Evolutionary conservation across 2,113 vertebrate genomes (phyloP).

Genomic region (Nestor notabilis): DNA sequence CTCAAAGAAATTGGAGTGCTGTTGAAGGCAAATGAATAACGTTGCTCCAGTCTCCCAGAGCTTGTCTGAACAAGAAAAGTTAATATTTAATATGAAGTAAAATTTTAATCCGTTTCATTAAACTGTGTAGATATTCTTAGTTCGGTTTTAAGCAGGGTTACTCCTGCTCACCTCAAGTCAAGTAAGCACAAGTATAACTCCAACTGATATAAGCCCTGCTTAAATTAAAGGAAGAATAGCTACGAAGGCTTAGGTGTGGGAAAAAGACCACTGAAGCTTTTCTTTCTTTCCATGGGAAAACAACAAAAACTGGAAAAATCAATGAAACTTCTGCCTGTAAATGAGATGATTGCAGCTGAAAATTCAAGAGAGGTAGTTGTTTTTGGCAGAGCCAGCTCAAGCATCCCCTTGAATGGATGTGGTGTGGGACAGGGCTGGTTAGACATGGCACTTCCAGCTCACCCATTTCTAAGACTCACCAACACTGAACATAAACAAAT

Average conservation of each 20-base stretch:
- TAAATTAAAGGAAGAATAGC: not conserved
- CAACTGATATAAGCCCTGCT: conserved; percentile 7
- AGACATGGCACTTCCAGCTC: not conserved
- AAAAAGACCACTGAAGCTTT: not conserved
- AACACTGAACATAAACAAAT: fast-evolving
- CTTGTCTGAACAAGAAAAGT: conserved; percentile 46
- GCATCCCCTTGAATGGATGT: not conserved
- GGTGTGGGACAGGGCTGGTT: not conserved
- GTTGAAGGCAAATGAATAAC: conserved; percentile 14
- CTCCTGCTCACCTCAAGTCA: conserved; percentile 22
- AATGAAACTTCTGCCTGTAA: not conserved
- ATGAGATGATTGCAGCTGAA: not conserved
- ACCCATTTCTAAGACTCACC: not conserved
- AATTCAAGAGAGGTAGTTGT: not conserved
- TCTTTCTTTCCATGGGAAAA: conserved; percentile 17
- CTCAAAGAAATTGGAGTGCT: conserved; percentile 44
- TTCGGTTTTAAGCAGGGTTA: conserved; percentile 47
- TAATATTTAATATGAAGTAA: conserved; percentile 42
- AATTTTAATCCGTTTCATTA: conserved; percentile 60
- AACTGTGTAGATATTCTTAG: conserved; percentile 38
- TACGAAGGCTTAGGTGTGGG: not conserved
- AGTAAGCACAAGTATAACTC: conserved; percentile 39
- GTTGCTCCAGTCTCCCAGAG: not conserved
- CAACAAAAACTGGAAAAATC: not conserved
- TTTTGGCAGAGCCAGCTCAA: not conserved